Conservation (phyloP, 2,797 vertebrate genomes). For the Fringilla coelebs region DNA sequence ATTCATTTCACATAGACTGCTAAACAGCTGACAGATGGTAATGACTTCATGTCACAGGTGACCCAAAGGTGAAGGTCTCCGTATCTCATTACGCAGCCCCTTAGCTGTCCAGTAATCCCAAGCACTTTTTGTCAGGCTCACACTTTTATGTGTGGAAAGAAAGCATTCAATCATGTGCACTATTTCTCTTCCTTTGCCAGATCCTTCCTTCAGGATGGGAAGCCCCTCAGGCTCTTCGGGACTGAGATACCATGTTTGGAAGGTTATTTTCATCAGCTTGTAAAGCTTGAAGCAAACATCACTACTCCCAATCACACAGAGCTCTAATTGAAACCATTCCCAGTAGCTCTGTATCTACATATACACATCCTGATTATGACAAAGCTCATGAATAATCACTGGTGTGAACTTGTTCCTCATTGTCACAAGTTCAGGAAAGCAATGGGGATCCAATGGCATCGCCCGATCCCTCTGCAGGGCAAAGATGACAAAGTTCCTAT, state of each 20-base stretch:
- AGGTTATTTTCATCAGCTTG: constrained; percentile 29
- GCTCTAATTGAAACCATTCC: constrained; percentile 50
- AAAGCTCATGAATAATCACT: constrained; percentile 69
- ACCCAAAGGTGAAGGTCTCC: constrained; percentile 35
- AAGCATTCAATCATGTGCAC: background rate
- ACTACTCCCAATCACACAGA: constrained; percentile 14
- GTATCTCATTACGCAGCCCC: background rate
- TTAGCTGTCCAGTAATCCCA: background rate
- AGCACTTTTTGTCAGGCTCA: background rate
- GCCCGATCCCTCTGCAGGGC: constrained; percentile 24
- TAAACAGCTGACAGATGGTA: constrained; percentile 37
- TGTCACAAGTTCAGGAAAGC: constrained; percentile 57
- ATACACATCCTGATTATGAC: constrained; percentile 65
- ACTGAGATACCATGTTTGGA: background rate
- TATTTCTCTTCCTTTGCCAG: background rate
- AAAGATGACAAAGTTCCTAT: constrained; percentile 65
- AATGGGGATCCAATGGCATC: constrained; percentile 55
- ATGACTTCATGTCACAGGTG: constrained; percentile 18
- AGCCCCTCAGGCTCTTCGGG: constrained; percentile 1
- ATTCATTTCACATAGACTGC: background rate
- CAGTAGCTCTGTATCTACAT: constrained; percentile 48
- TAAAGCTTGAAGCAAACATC: constrained; percentile 11
- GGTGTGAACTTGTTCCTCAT: constrained; percentile 52
- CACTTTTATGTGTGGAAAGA: background rate
- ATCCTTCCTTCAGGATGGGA: constrained; percentile 6